Percentiles rank a stretch among this genome's conserved stretches.
Conservation (phyloP, 2,113 vertebrate genomes). For the Chascanopsetta lugubris region DNA sequence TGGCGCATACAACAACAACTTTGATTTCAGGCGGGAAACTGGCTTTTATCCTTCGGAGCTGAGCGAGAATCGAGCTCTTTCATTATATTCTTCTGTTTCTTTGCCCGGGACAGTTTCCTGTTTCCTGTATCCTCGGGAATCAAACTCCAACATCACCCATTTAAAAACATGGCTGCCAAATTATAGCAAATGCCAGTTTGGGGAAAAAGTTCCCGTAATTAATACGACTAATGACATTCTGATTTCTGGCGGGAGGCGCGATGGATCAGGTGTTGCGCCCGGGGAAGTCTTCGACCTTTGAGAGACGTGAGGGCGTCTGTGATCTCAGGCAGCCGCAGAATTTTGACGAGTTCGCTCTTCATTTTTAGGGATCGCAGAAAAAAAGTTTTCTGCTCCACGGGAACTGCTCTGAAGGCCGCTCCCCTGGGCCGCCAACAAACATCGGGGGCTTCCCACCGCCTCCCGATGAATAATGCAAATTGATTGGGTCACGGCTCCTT, state of each 20-base stretch:
- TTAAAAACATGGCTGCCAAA: too few species aligned
- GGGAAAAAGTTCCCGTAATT: too few species aligned
- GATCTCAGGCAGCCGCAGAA: slow-evolving; percentile 40
- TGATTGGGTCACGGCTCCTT: slow-evolving; percentile 49
- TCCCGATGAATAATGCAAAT: slow-evolving; percentile 60
- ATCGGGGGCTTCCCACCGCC: slow-evolving; percentile 45
- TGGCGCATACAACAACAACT: too few species aligned
- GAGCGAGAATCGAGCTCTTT: too few species aligned
- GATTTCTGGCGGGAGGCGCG: too few species aligned
- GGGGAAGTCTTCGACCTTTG: slow-evolving; percentile 27
- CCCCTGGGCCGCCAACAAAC: slow-evolving; percentile 32
- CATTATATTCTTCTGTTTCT: neutral
- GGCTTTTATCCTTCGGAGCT: too few species aligned
- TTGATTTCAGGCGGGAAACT: too few species aligned
- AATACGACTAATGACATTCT: too few species aligned
- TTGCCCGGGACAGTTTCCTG: neutral
- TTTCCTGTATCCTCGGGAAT: too few species aligned
- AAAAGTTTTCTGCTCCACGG: slow-evolving; percentile 46
- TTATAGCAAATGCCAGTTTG: too few species aligned
- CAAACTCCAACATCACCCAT: too few species aligned
- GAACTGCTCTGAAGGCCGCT: slow-evolving; percentile 35
- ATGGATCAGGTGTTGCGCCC: neutral
- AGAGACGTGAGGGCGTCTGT: slow-evolving; percentile 19
- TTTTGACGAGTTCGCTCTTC: slow-evolving; percentile 53
- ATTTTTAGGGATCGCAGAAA: slow-evolving; percentile 44